Conservation (phyloP, 2,888 invertebrate genomes). For the Volucella zonaria region DNA sequence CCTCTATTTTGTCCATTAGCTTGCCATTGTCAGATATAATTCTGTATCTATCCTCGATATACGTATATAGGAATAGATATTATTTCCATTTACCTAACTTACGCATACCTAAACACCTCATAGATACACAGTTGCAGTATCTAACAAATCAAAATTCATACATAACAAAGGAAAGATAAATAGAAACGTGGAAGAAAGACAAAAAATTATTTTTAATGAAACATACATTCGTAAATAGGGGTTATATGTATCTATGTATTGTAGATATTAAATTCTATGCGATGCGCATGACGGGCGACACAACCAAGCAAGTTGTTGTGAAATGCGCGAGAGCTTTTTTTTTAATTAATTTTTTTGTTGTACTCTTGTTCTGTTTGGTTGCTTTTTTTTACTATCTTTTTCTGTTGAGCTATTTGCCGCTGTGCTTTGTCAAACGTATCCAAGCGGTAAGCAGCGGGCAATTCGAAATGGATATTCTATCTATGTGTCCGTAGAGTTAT, state of each 20-base stretch:
- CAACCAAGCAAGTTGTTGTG: slow-evolving; percentile 66
- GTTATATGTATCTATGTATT: slow-evolving; percentile 18
- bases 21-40: slow-evolving; percentile 23
- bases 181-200: slow-evolving; percentile 58
- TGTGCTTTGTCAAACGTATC: slow-evolving; percentile 69
- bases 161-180: slow-evolving; percentile 47
- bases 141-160: slow-evolving; percentile 71
- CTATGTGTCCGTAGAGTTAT: slow-evolving; percentile 35
- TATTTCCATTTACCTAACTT: slow-evolving; percentile 34
- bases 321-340: slow-evolving; percentile 66
- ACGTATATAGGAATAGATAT: slow-evolving; percentile 45
- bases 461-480: slow-evolving; percentile 68
- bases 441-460: slow-evolving; percentile 58
- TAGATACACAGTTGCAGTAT: slow-evolving; percentile 43
- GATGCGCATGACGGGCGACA: slow-evolving; percentile 73
- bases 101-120: slow-evolving; percentile 5
- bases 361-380: not conserved
- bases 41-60: slow-evolving; percentile 46
- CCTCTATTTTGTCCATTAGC: slow-evolving; percentile 28
- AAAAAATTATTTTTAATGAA: slow-evolving; percentile 59
- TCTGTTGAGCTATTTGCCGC: slow-evolving; percentile 26
- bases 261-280: slow-evolving; percentile 70
- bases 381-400: slow-evolving; percentile 35
- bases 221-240: slow-evolving; percentile 33
- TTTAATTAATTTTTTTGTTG: not conserved